A percentile compares a stretch with the other conserved stretches of the same genome.
phyloP scores from a whole-genome alignment of 2,797 vertebrate genomes.

The Brachyrhaphis roseni region DNA sequence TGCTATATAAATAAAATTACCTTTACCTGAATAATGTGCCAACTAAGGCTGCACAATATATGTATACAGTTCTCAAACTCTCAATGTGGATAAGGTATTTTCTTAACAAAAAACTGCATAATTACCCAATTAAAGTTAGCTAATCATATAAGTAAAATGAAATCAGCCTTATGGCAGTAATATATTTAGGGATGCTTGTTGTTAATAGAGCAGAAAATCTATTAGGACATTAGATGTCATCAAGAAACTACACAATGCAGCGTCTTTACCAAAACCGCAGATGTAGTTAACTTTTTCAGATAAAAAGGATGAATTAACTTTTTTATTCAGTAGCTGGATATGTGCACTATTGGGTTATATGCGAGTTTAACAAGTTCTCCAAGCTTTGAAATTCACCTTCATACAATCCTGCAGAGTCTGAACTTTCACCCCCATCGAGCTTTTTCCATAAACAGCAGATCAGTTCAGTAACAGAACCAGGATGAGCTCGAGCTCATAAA shows the following conservation, averaged over 20 bases:
- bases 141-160: not conserved
- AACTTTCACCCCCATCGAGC: slow-evolving; percentile 15
- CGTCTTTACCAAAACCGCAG: not conserved
- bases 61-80: too few relatives aligned
- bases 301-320: not conserved
- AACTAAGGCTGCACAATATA: not conserved
- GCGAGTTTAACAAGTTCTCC: not conserved
- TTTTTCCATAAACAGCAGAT: slow-evolving; percentile 12
- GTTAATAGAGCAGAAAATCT: not conserved
- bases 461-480: slow-evolving; percentile 24
- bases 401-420: not conserved
- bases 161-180: not conserved
- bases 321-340: not conserved
- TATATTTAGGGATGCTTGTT: not conserved
- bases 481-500: slow-evolving; percentile 58
- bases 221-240: not conserved
- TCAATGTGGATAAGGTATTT: too few relatives aligned
- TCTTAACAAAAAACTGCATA: too few relatives aligned
- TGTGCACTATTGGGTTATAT: not conserved
- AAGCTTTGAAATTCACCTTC: slow-evolving; percentile 23
- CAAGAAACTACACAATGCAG: not conserved
- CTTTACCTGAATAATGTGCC: not conserved
- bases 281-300: not conserved
- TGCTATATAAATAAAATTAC: too few relatives aligned
- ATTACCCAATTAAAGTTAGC: not conserved